Evolutionary conservation across 2,113 vertebrate species (phyloP).

Genomic region (Bos javanicus): DNA sequence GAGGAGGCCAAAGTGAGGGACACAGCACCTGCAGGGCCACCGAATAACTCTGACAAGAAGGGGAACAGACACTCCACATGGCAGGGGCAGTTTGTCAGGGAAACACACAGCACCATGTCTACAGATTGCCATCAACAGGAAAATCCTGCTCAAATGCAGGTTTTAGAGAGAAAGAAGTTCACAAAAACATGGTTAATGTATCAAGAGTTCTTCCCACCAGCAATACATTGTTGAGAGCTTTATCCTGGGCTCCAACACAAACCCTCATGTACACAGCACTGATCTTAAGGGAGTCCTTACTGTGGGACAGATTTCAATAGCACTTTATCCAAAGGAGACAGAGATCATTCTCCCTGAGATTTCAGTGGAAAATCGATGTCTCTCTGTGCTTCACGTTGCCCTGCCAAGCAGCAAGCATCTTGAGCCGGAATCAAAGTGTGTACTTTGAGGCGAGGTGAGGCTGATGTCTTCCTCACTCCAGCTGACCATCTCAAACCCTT

Average conservation of each 20-base stretch:
- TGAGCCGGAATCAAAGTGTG: neutral
- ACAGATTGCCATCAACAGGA: neutral
- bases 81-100: neutral
- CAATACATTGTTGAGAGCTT: neutral
- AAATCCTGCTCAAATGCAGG: neutral
- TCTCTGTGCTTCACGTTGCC: neutral
- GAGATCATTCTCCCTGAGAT: neutral
- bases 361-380: neutral
- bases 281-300: rapidly evolving
- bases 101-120: neutral
- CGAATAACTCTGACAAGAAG: neutral
- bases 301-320: neutral
- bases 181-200: neutral
- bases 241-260: neutral
- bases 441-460: neutral
- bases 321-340: neutral
- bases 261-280: neutral
- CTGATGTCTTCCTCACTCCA: neutral
- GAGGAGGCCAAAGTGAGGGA: rapidly evolving
- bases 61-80: neutral
- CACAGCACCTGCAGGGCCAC: rapidly evolving
- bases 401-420: neutral
- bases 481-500: neutral
- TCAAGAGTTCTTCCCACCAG: neutral
- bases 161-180: neutral